These are phyloP conservation scores for Halocaridina rubra DNA, from an alignment of 2,888 invertebrate species.

Conservation along the genomic window DNA sequence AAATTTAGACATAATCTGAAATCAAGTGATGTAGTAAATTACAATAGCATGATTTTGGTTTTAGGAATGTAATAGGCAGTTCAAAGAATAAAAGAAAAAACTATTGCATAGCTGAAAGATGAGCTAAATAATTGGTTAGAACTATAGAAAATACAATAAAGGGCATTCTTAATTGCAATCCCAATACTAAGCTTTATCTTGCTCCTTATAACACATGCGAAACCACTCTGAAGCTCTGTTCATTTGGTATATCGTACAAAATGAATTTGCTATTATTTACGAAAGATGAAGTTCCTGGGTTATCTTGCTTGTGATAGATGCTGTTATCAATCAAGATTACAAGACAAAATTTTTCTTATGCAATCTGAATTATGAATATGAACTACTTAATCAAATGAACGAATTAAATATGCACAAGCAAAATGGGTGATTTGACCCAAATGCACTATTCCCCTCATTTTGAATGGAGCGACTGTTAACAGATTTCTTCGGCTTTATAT, in stretches of 20 bases:
- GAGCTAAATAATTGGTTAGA: conserved; percentile 15
- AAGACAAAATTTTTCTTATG: too few species aligned
- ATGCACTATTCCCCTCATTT: conserved; percentile 58
- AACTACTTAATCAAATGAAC: not conserved
- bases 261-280: not conserved
- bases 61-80: conserved; percentile 47
- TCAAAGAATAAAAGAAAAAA: not conserved
- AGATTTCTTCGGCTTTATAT: conserved; percentile 38
- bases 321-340: too few species aligned
- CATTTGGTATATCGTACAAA: not conserved
- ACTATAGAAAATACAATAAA: too few species aligned
- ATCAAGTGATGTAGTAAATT: conserved; percentile 4
- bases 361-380: not conserved
- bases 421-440: conserved; percentile 48
- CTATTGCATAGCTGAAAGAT: conserved; percentile 20
- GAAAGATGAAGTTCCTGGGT: conserved; percentile 1
- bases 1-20: conserved; percentile 39
- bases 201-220: too few species aligned
- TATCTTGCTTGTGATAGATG: not conserved
- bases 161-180: too few species aligned
- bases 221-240: not conserved
- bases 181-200: too few species aligned
- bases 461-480: conserved; percentile 53
- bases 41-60: conserved; percentile 31
- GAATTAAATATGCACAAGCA: conserved; percentile 22